Conservation (phyloP, 2,888 invertebrate genomes). For the Eretmocerus hayati region DNA sequence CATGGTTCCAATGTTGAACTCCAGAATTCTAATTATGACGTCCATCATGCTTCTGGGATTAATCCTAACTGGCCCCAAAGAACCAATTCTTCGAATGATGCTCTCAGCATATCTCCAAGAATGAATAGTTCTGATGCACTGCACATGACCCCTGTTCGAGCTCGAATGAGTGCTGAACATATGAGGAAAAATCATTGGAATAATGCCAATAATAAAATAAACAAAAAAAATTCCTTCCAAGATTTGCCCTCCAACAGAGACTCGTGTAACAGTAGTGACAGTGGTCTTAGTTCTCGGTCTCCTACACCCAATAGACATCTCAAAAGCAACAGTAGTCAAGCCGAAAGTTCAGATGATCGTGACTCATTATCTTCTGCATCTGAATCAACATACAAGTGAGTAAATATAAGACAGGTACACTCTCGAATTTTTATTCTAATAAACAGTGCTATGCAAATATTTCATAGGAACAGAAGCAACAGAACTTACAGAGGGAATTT, state of each 20-base stretch:
- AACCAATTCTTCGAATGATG: conserved; percentile 24
- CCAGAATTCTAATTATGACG: conserved; percentile 30
- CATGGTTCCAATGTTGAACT: conserved; percentile 38
- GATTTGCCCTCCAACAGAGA: conserved; percentile 31
- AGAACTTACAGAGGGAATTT: conserved; percentile 27
- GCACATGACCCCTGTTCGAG: too few relatives aligned
- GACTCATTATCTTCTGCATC: conserved; percentile 38
- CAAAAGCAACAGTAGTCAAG: conserved; percentile 35
- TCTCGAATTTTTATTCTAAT: background rate
- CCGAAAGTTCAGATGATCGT: conserved; percentile 42
- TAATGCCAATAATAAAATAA: conserved; percentile 29
- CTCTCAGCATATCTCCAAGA: conserved; percentile 27
- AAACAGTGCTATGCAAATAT: too few relatives aligned
- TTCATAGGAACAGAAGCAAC: conserved; percentile 16
- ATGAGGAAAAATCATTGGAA: conserved; percentile 35
- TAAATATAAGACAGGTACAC: background rate
- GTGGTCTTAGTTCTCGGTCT: conserved; percentile 43
- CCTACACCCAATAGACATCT: conserved; percentile 41
- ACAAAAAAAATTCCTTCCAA: conserved; percentile 29
- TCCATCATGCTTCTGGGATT: conserved; percentile 30
- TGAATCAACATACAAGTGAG: conserved; percentile 36
- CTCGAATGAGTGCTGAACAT: conserved; percentile 28
- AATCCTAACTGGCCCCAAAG: conserved; percentile 35
- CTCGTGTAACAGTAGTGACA: conserved; percentile 37
- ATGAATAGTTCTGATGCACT: conserved; percentile 21